Evolutionary conservation across 1,140 invertebrate genomes (phyloP), one percentile per base, ranked within the genome.

Genomic region (Bicyclus anynana): DNA sequence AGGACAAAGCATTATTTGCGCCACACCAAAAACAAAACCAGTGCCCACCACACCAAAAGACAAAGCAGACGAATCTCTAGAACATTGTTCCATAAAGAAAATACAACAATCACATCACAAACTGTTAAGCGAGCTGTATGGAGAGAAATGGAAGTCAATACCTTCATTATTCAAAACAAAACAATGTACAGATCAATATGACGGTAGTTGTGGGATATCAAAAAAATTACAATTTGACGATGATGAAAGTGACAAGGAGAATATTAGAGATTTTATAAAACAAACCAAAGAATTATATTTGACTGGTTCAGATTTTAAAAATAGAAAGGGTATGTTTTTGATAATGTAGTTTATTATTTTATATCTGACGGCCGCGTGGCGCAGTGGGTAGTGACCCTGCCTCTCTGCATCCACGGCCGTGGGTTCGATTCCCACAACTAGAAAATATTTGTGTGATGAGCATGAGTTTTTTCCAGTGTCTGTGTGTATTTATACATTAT

Each of bases 151-250:
- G 83, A 86, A 84, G 56, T 76, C 76, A 0, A 84, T 87, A 53
- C 81, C 84, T 1, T 71, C 65, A 14, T 62, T 87, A 47, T 80
- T 84, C 7, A 84, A 85, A 65, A 71, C 67, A 0, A 59, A 77
- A 55, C 59, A 66, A 27, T 56, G 72, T 5, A 79, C n/a, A n/a
- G n/a, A n/a, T n/a, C n/a, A 77, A 17, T 65, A 75, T 57, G 62
- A 73, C n/a, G 65, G 74, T 29, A 62, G 69, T 27, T 62, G 76
- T 49, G 66, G 60, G 0, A 50, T 83, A 7, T 62, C 81, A 5
- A 87, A 87, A 47, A 83, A 84, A 63, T 54, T 86, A n/a, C 26
- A 77, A 0, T 83, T 77, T 62, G 70, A 87, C n/a, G 77, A 84
- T 44, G 76, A 78, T 3, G 72, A 77, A 1, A 75, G 71, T 62